These are phyloP conservation scores for Melinaea marsaeus DNA, from an alignment of 2,888 invertebrate genomes.

Conservation along the genomic window DNA sequence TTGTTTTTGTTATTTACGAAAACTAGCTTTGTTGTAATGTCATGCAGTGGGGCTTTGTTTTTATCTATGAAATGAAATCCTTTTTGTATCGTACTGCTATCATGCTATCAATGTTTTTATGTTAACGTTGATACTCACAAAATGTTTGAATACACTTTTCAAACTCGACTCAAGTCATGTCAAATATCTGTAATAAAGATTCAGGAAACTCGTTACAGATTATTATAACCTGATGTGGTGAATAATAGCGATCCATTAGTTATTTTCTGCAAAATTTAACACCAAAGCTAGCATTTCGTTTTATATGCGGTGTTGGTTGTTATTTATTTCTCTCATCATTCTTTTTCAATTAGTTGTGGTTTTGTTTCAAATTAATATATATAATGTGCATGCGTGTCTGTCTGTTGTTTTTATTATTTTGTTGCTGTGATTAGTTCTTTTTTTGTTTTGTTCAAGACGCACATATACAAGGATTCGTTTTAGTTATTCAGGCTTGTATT, in stretches of 20 bases:
- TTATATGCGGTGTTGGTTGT: slow-evolving; percentile 56
- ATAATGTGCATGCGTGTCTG: not conserved
- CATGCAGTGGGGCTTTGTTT: slow-evolving; percentile 5
- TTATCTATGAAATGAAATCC: not conserved
- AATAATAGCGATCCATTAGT: not conserved
- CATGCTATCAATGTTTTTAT: too few relatives aligned
- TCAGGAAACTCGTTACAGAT: too few relatives aligned
- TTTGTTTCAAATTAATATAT: not conserved
- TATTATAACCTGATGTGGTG: not conserved
- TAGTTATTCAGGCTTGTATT: slow-evolving; percentile 34
- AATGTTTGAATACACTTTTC: too few relatives aligned
- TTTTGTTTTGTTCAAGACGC: too few relatives aligned
- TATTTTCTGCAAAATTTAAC: slow-evolving; percentile 10
- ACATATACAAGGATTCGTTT: too few relatives aligned
- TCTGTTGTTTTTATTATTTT: not conserved
- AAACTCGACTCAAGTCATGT: too few relatives aligned
- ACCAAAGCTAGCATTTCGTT: slow-evolving; percentile 50
- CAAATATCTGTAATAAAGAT: too few relatives aligned
- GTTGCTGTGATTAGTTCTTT: not conserved
- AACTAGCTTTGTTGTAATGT: slow-evolving; percentile 41
- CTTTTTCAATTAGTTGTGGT: not conserved
- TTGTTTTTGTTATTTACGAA: slow-evolving; percentile 48
- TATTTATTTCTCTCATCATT: slow-evolving; percentile 24
- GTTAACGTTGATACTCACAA: too few relatives aligned
- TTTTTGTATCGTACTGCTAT: too few relatives aligned